Percentiles rank a stretch among this genome's conserved stretches.
phyloP scores from a whole-genome alignment of 2,797 vertebrate genomes.

The Borostomias antarcticus region DNA sequence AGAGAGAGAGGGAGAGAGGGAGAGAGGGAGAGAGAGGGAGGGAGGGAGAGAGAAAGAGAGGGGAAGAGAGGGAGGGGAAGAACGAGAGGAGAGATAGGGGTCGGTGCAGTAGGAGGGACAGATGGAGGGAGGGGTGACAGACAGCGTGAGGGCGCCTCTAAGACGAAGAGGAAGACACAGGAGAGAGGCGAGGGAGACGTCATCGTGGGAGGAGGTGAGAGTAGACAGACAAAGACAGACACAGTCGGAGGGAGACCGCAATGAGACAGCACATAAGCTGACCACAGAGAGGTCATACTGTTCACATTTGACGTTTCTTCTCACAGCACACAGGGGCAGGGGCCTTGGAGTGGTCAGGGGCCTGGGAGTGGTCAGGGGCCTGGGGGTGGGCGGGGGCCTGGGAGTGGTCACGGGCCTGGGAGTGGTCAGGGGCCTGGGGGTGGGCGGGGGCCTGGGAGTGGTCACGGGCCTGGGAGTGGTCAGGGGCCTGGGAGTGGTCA shows the following conservation, averaged over 20 bases:
- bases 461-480: too few species aligned
- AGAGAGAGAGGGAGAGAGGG: too few species aligned
- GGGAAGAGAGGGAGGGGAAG: neutral
- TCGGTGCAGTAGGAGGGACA: neutral
- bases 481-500: too few species aligned
- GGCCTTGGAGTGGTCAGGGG: neutral
- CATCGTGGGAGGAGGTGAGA: constrained; percentile 36
- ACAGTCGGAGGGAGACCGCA: neutral
- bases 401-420: neutral
- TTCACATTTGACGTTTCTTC: neutral
- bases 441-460: neutral
- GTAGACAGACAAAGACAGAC: constrained; percentile 15
- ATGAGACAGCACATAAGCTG: neutral
- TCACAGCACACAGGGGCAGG: neutral
- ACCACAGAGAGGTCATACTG: neutral
- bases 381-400: too few species aligned
- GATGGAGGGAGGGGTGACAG: neutral
- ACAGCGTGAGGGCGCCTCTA: constrained; percentile 33
- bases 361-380: too few species aligned
- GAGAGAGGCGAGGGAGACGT: constrained; percentile 48
- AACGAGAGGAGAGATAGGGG: constrained; percentile 27
- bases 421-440: neutral
- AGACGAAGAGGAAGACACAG: constrained; percentile 20
- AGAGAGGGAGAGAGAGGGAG: constrained; percentile 39
- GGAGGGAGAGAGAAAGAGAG: constrained; percentile 16